Evolutionary conservation across 2,113 vertebrate species (phyloP), one percentile per base, ranked within the genome.

Genomic region (Fregetta grallaria): DNA sequence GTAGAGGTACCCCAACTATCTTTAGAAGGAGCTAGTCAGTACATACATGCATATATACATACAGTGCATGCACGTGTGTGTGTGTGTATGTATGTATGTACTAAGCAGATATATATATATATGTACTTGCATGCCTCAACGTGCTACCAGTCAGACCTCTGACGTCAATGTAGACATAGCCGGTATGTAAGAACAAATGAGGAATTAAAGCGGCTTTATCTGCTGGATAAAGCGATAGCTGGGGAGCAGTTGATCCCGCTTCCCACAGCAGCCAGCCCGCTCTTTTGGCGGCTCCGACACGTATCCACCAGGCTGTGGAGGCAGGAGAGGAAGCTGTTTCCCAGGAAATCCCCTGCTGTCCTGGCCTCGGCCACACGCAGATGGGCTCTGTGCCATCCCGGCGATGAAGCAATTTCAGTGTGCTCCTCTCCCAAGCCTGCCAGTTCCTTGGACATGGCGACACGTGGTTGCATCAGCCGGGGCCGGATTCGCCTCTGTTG

Each of bases 241-340:
- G 75, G 23, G 53, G 49, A 76, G 44, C 10, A 66, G 27, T 59
- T 68, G 52, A 72, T 68, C 17, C 44, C 19, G 5, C 44, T 49
- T 58, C 30, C 59, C 3, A 2, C 44, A 89, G 32, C 47, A 86
- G 71, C 11, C 44, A 52, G 15, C 38, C 8, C 26, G 74, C 53
- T 76, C 38, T 58, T 75, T 79, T 0, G 0, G 38, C 8, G 5
- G 30, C 27, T 80, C 75, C 1, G 8, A 63, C 55, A 36, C 1
- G 1, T 55, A 83, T 62, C 67, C 38, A 71, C 10, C 47, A 36
- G 53, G 73, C 36, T 49, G 15, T 3, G 15, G 79, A 72, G 13
- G 10, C 16, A 74, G 34, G 15, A 87, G 55, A 75, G 13, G 44
- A 91, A 71, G 15, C 7, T 5, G 15, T 16, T 58, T 68, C 36